Evolutionary conservation across 2,797 vertebrate genomes (phyloP).

Genomic region (Bryconaethiops microstoma): DNA sequence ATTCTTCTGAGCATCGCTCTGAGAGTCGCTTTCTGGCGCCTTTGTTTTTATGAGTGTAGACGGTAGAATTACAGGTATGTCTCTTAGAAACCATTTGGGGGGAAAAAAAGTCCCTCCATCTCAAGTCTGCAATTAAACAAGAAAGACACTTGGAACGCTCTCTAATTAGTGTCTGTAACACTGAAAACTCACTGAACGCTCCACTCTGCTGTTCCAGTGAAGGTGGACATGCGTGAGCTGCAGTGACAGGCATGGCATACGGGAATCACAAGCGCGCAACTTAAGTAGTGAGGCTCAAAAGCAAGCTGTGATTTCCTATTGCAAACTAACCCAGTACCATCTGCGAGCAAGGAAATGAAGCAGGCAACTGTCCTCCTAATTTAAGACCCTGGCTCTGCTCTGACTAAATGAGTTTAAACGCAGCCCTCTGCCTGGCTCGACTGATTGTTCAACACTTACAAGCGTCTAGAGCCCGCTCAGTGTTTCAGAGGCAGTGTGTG

Average conservation of each 20-base stretch:
- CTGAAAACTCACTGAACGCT: not conserved
- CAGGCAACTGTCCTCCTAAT: constrained; percentile 51
- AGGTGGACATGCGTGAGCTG: constrained; percentile 42
- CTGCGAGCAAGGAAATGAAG: constrained; percentile 56
- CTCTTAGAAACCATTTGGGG: not conserved
- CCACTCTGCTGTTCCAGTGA: not conserved
- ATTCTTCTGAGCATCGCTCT: too few species aligned
- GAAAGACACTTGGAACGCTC: not conserved
- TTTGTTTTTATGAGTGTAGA: not conserved
- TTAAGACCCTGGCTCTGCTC: constrained; percentile 45
- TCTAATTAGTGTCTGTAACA: constrained; percentile 14
- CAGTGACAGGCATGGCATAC: constrained; percentile 57
- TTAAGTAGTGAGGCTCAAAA: constrained; percentile 50
- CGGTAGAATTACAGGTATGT: not conserved
- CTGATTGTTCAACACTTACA: constrained; percentile 49
- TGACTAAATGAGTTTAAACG: constrained; percentile 53
- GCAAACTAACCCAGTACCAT: constrained; percentile 57
- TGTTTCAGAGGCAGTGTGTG: constrained; percentile 37
- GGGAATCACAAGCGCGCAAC: constrained; percentile 52
- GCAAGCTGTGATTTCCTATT: constrained; percentile 56
- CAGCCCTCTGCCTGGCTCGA: constrained; percentile 40
- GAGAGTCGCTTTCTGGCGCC: too few species aligned
- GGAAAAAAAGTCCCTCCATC: not conserved
- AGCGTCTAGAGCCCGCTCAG: constrained; percentile 23
- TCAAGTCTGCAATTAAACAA: not conserved